Percentiles rank a stretch among this genome's conserved stretches.
Conservation (phyloP, 2,888 invertebrate species). For the Athrips mouffetella region DNA sequence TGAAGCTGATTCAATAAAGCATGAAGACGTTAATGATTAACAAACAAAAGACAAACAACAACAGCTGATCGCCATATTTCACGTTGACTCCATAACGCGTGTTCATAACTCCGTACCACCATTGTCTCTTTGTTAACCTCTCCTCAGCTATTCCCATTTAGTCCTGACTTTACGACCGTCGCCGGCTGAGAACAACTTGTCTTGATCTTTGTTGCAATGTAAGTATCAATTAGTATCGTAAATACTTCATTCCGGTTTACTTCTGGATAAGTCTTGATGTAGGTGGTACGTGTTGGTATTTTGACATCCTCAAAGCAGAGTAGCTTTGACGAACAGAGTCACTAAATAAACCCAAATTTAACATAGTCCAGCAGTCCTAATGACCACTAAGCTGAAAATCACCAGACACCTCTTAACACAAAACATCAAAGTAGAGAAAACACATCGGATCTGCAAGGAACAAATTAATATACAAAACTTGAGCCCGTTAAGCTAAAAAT, state of each 20-base stretch:
- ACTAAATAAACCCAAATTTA: conserved; percentile 34
- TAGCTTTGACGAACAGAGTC: conserved; percentile 36
- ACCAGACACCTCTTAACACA: conserved; percentile 65
- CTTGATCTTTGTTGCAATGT: conserved; percentile 28
- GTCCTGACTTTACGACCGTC: conserved; percentile 56
- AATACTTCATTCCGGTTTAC: conserved; percentile 4
- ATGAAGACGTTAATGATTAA: neutral
- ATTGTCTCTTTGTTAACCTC: conserved; percentile 60
- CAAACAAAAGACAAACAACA: conserved; percentile 18
- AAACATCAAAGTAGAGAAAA: conserved; percentile 73
- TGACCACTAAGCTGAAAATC: conserved; percentile 60
- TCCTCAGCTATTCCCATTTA: conserved; percentile 51
- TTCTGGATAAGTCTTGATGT: neutral
- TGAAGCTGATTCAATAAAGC: neutral
- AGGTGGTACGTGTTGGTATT: neutral
- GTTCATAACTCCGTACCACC: conserved; percentile 44
- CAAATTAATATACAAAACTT: conserved; percentile 74
- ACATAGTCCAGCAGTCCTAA: conserved; percentile 46
- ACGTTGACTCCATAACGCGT: conserved; percentile 38
- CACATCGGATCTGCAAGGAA: conserved; percentile 51
- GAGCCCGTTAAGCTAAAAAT: conserved; percentile 70
- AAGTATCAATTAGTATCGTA: conserved; percentile 20
- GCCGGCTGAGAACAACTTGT: conserved; percentile 38
- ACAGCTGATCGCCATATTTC: conserved; percentile 51
- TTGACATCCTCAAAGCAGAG: conserved; percentile 9